Percentiles rank a stretch among this genome's conserved stretches.
Conservation (phyloP, 2,888 invertebrate species). For the Drosophila parthenogenetica region DNA sequence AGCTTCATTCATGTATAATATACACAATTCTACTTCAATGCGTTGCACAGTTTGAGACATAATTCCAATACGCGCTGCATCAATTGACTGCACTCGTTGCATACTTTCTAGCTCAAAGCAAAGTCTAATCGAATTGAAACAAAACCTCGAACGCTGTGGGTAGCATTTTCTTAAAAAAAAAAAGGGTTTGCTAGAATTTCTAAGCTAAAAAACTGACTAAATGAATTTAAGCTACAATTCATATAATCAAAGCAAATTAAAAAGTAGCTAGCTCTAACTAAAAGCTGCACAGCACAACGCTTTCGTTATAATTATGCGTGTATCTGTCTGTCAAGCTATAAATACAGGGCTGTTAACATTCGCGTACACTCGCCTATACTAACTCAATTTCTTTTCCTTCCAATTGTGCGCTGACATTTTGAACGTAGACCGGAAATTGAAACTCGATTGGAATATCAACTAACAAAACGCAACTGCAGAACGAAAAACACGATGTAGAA, state of each 20-base stretch:
- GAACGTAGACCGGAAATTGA: constrained; percentile 55
- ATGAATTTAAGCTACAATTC: too few relatives aligned
- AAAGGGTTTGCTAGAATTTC: not conserved
- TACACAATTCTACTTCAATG: not conserved
- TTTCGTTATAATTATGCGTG: not conserved
- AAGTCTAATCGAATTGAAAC: constrained; percentile 18
- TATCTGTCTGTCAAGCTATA: not conserved
- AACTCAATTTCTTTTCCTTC: not conserved
- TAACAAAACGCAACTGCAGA: constrained; percentile 34
- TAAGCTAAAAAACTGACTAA: not conserved
- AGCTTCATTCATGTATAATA: not conserved
- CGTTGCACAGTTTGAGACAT: not conserved
- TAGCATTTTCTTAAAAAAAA: not conserved
- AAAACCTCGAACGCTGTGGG: not conserved
- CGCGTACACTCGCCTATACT: not conserved
- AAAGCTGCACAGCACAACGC: not conserved
- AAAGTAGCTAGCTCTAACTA: too few relatives aligned
- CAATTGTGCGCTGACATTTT: constrained; percentile 1
- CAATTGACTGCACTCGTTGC: not conserved
- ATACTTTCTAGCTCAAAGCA: constrained; percentile 24
- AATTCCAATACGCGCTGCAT: not conserved
- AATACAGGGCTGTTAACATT: not conserved
- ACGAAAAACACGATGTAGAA: constrained; percentile 9
- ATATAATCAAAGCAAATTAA: too few relatives aligned
- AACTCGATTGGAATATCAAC: constrained; percentile 66